phyloP scores from a whole-genome alignment of 2,888 invertebrate genomes.

The Carabus problematicus region DNA sequence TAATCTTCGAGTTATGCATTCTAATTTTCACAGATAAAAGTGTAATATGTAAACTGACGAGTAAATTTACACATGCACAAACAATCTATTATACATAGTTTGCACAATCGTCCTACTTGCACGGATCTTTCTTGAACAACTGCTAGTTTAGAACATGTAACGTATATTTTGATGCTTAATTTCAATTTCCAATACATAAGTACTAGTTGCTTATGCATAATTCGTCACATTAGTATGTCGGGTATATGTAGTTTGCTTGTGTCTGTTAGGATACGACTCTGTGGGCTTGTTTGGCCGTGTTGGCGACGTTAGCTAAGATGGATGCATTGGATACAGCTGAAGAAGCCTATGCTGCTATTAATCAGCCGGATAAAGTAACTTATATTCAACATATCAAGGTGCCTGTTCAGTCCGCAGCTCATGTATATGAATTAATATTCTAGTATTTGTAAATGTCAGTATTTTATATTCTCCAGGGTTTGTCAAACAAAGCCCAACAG shows the following conservation, averaged over 20 bases:
- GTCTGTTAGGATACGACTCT: constrained; percentile 68
- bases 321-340: constrained; percentile 86
- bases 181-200: constrained; percentile 44
- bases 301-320: constrained; percentile 81
- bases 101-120: neutral
- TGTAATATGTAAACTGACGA: constrained; percentile 1
- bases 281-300: constrained; percentile 94
- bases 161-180: too few relatives aligned
- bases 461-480: constrained; percentile 54
- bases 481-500: constrained; percentile 64
- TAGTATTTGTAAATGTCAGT: constrained; percentile 18
- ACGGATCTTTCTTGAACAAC: too few relatives aligned
- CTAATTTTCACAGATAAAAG: neutral
- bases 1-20: neutral
- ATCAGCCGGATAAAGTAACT: constrained; percentile 84
- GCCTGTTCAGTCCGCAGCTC: neutral
- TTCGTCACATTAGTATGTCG: neutral
- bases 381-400: constrained; percentile 85
- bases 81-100: constrained; percentile 2
- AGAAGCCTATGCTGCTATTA: constrained; percentile 92
- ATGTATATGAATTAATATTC: constrained; percentile 16
- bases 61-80: neutral
- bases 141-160: too few relatives aligned
- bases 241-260: neutral
- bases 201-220: neutral